phyloP scores from a whole-genome alignment of 2,797 vertebrate species.

The Tauraco hartlaubi region DNA sequence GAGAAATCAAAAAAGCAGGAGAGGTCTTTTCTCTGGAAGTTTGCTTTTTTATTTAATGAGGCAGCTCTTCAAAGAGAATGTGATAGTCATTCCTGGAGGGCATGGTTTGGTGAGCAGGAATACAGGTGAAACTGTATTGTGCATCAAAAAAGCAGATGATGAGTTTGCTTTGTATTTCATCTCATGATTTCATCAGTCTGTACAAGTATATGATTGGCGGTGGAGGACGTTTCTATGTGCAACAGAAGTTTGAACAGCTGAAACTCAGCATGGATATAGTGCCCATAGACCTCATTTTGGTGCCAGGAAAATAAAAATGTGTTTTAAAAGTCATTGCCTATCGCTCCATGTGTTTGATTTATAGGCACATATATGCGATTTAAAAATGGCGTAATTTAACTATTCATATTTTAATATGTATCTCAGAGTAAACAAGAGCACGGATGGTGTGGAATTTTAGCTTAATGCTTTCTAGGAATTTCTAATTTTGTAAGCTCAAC shows the following conservation, averaged over 20 bases:
- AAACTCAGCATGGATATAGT: conserved; percentile 57
- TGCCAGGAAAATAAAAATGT: conserved; percentile 46
- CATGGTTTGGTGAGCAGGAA: conserved; percentile 45
- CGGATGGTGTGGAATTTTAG: not conserved
- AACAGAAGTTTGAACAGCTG: conserved; percentile 62
- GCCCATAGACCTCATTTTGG: conserved; percentile 18
- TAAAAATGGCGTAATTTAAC: not conserved
- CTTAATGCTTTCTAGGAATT: not conserved
- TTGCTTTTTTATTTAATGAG: conserved; percentile 69
- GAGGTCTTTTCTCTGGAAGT: conserved; percentile 37
- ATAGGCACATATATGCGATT: not conserved
- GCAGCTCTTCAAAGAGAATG: conserved; percentile 66
- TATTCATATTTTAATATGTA: not conserved
- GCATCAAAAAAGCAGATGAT: conserved; percentile 44
- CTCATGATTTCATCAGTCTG: conserved; percentile 23
- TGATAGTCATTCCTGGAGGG: conserved; percentile 65
- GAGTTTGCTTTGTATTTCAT: conserved; percentile 43
- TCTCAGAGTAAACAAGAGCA: too few relatives aligned
- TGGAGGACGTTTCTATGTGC: not conserved
- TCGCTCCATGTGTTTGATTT: conserved; percentile 28
- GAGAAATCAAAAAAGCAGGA: conserved; percentile 40
- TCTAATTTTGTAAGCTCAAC: not conserved
- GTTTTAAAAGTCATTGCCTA: conserved; percentile 18
- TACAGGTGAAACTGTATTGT: conserved; percentile 54
- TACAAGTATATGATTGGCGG: not conserved